Base-by-base conservation (phyloP, 2,888 invertebrate species). In the Acronicta leporina region DNA sequence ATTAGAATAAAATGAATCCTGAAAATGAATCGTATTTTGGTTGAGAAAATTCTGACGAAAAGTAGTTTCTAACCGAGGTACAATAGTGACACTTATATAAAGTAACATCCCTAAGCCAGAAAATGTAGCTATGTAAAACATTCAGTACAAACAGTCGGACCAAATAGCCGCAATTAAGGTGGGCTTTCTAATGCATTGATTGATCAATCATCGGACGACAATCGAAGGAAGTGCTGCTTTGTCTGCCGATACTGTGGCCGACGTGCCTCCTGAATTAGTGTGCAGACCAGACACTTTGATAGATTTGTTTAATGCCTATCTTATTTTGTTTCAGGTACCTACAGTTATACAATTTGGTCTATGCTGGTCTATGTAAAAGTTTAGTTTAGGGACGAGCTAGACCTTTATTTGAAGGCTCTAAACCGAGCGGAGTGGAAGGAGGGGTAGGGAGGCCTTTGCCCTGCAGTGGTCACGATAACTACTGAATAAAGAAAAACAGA, bases 201-300 rank as follows among this genome's bases (percentile, higher is more conserved):
- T 93, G 93, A 90, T 92, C 93, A 92, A 94, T 94, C 93, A 92
- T 89, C 88, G 90, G 82, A 82, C 88, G 84, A 87, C 87, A 87
- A 88, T 90, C 85, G 87, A 87, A 89, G 88, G 88, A 87, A 91
- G 87, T 84, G 82, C 85, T 88, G 88, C 86, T 89, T 87, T 87
- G 88, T 88, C 83, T 84, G 77, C 73, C 79, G 70, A 77, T 82
- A 86, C 85, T 87, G 87, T 87, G 77, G 84, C 73, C 87, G 86
- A 91, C 91, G 90, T 92, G 91, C 82, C 81, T 70, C 71, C 74
- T 77, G 75, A 74, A 79, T 68, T 78, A 58, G 45, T 58, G 44
- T 77, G 82, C 63, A 86, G 84, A 85, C 15, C 57, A 68, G 57
- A 48, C 40, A 50, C 13, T 45, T 13, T 11, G 66, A 68, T 72